phyloP scores from a whole-genome alignment of 2,113 vertebrate genomes.

The Tinamus guttatus region DNA sequence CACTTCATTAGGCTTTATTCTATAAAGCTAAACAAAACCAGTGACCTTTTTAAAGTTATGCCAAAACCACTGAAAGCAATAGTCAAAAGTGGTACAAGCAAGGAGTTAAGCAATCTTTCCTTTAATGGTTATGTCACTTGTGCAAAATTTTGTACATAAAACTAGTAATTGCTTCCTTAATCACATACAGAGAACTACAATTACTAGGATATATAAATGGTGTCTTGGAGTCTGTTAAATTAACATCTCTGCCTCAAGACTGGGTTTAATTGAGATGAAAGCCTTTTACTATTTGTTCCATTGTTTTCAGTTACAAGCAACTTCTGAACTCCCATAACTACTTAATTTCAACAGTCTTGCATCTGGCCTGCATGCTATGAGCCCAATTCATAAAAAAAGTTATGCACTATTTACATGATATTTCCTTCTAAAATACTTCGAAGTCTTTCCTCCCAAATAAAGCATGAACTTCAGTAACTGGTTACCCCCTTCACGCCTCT shows the following conservation, averaged over 20 bases:
- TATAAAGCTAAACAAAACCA: constrained; percentile 2
- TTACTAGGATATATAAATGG: constrained; percentile 66
- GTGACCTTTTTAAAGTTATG: constrained; percentile 28
- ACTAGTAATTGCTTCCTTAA: constrained; percentile 73
- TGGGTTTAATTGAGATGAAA: constrained; percentile 72
- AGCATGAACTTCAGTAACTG: background rate
- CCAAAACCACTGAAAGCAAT: constrained; percentile 57
- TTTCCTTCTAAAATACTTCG: constrained; percentile 36
- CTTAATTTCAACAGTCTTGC: constrained; percentile 43
- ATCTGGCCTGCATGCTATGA: constrained; percentile 65
- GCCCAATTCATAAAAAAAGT: constrained; percentile 66
- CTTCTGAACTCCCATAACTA: constrained; percentile 54
- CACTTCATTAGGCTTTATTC: constrained; percentile 57
- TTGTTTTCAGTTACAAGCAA: constrained; percentile 64
- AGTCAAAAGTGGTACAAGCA: constrained; percentile 39
- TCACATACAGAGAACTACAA: constrained; percentile 69
- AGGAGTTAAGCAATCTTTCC: constrained; percentile 49
- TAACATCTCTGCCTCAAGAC: constrained; percentile 75
- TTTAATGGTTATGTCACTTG: constrained; percentile 70
- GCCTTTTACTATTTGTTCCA: constrained; percentile 71
- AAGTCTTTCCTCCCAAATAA: constrained; percentile 16
- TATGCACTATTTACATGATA: constrained; percentile 27
- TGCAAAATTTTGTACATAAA: constrained; percentile 74
- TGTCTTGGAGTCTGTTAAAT: constrained; percentile 75
- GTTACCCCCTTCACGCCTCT: background rate